phyloP scores from a whole-genome alignment of 2,113 vertebrate genomes.

The Sturnus vulgaris region DNA sequence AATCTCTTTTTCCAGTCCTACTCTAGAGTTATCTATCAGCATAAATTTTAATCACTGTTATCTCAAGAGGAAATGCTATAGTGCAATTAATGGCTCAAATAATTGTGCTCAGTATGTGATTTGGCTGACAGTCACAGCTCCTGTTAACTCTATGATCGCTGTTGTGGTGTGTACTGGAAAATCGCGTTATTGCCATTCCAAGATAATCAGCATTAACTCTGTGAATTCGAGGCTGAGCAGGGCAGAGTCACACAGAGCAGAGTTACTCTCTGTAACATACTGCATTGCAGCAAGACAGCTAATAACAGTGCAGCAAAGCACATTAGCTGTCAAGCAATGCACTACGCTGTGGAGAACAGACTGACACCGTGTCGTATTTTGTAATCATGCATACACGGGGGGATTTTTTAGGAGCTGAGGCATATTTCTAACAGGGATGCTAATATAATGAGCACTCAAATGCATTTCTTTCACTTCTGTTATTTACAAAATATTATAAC shows the following conservation, averaged over 20 bases:
- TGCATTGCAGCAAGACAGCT: conserved; percentile 39
- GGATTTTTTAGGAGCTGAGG: background rate
- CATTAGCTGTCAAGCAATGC: background rate
- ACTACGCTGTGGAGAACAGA: background rate
- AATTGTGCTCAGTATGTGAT: background rate
- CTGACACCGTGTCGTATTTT: background rate
- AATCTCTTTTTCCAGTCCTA: background rate
- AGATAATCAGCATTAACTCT: conserved; percentile 26
- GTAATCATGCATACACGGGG: background rate
- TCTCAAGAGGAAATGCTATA: conserved; percentile 51
- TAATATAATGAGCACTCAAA: background rate
- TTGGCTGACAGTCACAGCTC: background rate
- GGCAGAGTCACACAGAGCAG: background rate
- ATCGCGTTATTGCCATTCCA: background rate
- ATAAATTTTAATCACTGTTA: conserved; percentile 56
- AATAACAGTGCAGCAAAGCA: background rate
- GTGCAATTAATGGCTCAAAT: conserved; percentile 62
- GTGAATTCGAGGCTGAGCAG: background rate
- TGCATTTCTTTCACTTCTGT: background rate
- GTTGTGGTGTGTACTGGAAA: background rate
- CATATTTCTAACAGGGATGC: background rate
- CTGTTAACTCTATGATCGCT: background rate
- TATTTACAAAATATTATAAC: background rate
- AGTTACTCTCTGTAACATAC: background rate
- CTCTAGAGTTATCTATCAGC: conserved; percentile 24